These are phyloP conservation scores for Trachemys scripta DNA, from an alignment of 2,113 vertebrate species.

Conservation along the genomic window DNA sequence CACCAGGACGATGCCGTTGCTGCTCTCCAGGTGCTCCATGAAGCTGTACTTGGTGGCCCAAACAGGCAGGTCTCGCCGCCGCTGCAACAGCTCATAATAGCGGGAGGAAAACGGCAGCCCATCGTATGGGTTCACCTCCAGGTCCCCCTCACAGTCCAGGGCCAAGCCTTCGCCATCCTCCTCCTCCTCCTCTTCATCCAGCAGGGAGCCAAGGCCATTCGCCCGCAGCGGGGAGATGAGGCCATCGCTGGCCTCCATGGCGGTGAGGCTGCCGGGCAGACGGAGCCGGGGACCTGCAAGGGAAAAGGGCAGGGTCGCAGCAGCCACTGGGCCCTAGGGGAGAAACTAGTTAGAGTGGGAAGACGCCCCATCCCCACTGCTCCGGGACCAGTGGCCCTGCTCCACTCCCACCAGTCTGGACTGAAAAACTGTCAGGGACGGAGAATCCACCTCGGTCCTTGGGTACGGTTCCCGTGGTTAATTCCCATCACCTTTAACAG, in stretches of 20 bases:
- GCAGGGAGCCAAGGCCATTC: neutral
- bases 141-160: slow-evolving; percentile 77
- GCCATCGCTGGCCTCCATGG: slow-evolving; percentile 5
- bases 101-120: slow-evolving; percentile 94
- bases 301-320: neutral
- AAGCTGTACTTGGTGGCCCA: slow-evolving; percentile 87
- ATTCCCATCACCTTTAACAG: neutral
- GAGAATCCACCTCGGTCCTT: no score
- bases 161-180: neutral
- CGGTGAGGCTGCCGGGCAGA: neutral
- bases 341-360: neutral
- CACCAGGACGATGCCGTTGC: slow-evolving; percentile 86
- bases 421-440: neutral
- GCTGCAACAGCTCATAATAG: slow-evolving; percentile 90
- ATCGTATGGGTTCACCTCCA: slow-evolving; percentile 96
- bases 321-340: neutral
- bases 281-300: neutral
- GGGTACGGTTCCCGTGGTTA: neutral
- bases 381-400: no score
- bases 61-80: slow-evolving; percentile 84
- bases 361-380: neutral
- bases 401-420: neutral
- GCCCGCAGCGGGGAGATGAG: neutral
- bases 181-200: slow-evolving; percentile 10
- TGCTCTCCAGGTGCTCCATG: slow-evolving; percentile 88